Evolutionary conservation across 2,797 vertebrate genomes (phyloP), one percentile per base, ranked within the genome.

Genomic region (Melanotaenia pygmaea): DNA sequence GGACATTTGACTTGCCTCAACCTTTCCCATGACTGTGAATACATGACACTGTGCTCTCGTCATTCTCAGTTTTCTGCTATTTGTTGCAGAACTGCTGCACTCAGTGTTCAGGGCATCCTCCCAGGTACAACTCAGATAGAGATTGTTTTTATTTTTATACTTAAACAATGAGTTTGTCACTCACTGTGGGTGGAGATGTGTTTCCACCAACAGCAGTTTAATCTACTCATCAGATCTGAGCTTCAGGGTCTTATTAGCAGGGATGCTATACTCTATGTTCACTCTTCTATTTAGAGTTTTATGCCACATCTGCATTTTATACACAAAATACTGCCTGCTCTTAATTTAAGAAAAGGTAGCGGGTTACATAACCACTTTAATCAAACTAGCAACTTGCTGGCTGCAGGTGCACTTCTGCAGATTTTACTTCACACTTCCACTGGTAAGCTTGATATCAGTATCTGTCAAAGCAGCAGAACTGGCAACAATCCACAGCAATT

Each of bases 151-250:
- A 59, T 79, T 70, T 72, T 30, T 28, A 40, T 72, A 50, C 59
- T 71, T 67, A 58, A 81, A 72, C 70, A 70, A 51, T 5, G 53
- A 70, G 30, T 76, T 80, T 80, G 63, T 84, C 74, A 45, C 58
- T 74, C 73, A 8, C 54, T 67, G 60, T 74, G 70, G 78, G 81
- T 12, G 81, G 75, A 83, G 67, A 80, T 64, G 47, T 68, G 56
- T 81, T 83, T 75, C 76, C 54, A 82, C 75, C 56, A 70, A 73
- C 73, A 74, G 53, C 47, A 78, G 54, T 80, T 86, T 86, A 87
- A 84, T 75, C 62, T 70, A 57, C 47, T 11, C 77, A 83, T 86
- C 70, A 79, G 26, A 60, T 60, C 32, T 14, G 81, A 59, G 77
- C 79, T 77, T 80, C 60, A 67, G 81, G 76, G 73, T 77, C 79